Base-by-base conservation (phyloP, 2,888 invertebrate genomes). In the Acrocyrtus sp. region DNA sequence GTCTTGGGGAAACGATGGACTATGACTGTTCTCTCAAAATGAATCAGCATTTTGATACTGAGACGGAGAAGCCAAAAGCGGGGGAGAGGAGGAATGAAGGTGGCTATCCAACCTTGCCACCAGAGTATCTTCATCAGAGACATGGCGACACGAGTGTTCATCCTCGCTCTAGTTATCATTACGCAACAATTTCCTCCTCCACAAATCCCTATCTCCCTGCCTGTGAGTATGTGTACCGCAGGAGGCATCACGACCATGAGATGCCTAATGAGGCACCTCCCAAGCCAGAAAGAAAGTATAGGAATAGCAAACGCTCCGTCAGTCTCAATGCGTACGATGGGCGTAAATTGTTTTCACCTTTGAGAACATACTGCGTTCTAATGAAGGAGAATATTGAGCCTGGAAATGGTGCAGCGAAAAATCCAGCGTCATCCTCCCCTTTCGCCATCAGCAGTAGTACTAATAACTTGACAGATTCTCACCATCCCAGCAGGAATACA, bases 251-350 rank as follows among this genome's bases (percentile, higher is more conserved):
- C 50, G 56, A 56, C 19, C 26, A 63, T 50, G 65, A 62, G 21
- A 61, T 67, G 73, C 61, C 65, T 22, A 61, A 56, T 29, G 67
- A 62, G 51, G 66, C 73, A 24, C 81, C 79, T 2, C 70, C 74
- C 41, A 79, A 79, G 47, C 79, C 79, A 1, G 81, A 79, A 56
- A 69, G 79, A 39, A 79, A 78, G 26, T 62, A 24, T 4, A 74
- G 75, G 41, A 72, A 58, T 34, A 69, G 65, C 24, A 78, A 77
- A 57, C 51, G 81, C 34, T 81, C 81, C 3, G 63, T 76, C n/a
- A 79, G 79, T 56, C 62, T 81, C 12, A 81, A 81, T 73, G 72
- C 81, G 0, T 81, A 81, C 43, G 81, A 81, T 51, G 78, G 77
- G 12, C 56, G 75, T 29, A 76, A 73, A 22, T 48, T 80, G 17